Evolutionary conservation across 2,113 vertebrate genomes (phyloP).

Genomic region (Cricetomys ansorgei): DNA sequence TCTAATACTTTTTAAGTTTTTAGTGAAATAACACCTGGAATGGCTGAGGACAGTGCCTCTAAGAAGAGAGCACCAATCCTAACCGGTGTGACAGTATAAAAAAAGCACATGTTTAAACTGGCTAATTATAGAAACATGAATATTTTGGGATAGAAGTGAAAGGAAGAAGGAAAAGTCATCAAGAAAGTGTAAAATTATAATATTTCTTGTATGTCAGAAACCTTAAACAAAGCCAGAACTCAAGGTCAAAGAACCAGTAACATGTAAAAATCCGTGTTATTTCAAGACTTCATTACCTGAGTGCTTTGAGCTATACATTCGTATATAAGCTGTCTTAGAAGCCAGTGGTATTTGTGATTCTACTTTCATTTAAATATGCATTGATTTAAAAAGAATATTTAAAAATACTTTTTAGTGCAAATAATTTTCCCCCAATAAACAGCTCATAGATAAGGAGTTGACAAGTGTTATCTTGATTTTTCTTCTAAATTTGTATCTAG

Average conservation of each 20-base stretch:
- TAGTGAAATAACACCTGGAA: background rate
- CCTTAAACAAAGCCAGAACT: conserved; percentile 45
- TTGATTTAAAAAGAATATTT: conserved; percentile 56
- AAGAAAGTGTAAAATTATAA: conserved; percentile 50
- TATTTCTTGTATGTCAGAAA: conserved; percentile 41
- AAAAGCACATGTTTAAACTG: background rate
- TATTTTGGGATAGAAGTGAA: conserved; percentile 1
- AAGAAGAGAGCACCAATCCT: background rate
- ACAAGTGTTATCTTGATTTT: conserved; percentile 62
- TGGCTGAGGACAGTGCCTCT: conserved; percentile 30
- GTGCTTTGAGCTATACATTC: conserved; percentile 35
- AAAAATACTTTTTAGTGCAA: conserved; percentile 52
- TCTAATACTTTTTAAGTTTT: conserved; percentile 57
- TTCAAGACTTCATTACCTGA: conserved; percentile 33
- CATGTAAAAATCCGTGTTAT: conserved; percentile 48
- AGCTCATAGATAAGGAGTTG: conserved; percentile 54
- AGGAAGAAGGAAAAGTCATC: background rate
- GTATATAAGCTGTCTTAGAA: conserved; percentile 53
- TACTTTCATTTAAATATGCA: conserved; percentile 37
- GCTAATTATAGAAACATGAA: background rate
- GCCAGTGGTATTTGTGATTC: conserved; percentile 64
- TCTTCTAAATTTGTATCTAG: background rate
- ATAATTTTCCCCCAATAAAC: conserved; percentile 51
- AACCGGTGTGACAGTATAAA: conserved; percentile 16
- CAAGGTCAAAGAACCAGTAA: background rate